phyloP scores from a whole-genome alignment of 2,113 vertebrate species.

The Suncus etruscus region DNA sequence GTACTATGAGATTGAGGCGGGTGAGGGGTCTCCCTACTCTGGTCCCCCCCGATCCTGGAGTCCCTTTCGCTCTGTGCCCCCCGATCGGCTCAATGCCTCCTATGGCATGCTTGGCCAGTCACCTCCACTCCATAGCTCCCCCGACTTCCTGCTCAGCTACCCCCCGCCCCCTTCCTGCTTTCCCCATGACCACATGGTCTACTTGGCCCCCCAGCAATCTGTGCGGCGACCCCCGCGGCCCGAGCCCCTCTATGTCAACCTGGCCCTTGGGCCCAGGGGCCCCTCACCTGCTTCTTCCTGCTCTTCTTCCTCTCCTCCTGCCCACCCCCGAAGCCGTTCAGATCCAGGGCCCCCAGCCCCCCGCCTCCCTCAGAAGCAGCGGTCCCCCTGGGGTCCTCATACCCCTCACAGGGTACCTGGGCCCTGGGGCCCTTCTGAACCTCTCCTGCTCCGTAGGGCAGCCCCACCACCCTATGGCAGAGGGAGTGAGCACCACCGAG shows the following conservation, averaged over 20 bases:
- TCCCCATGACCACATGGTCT: slow-evolving; percentile 83
- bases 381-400: slow-evolving; percentile 80
- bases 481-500: slow-evolving; percentile 49
- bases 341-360: slow-evolving; percentile 84
- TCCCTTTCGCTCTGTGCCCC: slow-evolving; percentile 80
- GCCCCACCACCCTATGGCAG: slow-evolving; percentile 75
- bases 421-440: slow-evolving; percentile 74
- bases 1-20: slow-evolving; percentile 88
- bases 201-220: slow-evolving; percentile 76
- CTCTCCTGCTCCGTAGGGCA: slow-evolving; percentile 76
- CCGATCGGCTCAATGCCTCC: slow-evolving; percentile 81
- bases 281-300: slow-evolving; percentile 76
- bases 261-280: slow-evolving; percentile 82
- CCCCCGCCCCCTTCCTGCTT: slow-evolving; percentile 74
- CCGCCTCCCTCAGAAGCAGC: slow-evolving; percentile 85
- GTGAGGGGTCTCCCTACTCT: slow-evolving; percentile 79
- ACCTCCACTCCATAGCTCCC: slow-evolving; percentile 77
- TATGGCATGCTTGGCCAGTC: slow-evolving; percentile 82
- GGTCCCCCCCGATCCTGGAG: slow-evolving; percentile 84
- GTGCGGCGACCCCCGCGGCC: slow-evolving; percentile 65
- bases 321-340: slow-evolving; percentile 86
- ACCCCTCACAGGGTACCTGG: slow-evolving; percentile 71
- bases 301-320: slow-evolving; percentile 78
- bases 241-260: slow-evolving; percentile 90
- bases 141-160: slow-evolving; percentile 73